A percentile compares a stretch with the other conserved stretches of the same genome.
phyloP scores from a whole-genome alignment of 2,888 invertebrate species.

The Caenorhabditis sp. region DNA sequence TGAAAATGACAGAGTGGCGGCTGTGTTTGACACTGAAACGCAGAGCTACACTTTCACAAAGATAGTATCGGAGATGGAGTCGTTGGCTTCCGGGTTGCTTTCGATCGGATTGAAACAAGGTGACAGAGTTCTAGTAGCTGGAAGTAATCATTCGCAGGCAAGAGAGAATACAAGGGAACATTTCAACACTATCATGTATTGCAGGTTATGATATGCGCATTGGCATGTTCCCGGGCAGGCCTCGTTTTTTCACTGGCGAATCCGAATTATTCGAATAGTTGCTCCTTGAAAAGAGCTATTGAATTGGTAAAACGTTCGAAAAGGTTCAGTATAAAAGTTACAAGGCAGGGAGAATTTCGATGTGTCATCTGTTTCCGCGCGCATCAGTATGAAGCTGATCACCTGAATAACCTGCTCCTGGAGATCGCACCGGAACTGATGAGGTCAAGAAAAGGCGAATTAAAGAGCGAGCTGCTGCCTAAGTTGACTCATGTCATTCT shows the following conservation, averaged over 20 bases:
- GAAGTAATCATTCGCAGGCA: slow-evolving; percentile 80
- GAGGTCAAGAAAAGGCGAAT: slow-evolving; percentile 59
- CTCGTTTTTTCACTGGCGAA: slow-evolving; percentile 79
- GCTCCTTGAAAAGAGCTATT: slow-evolving; percentile 64
- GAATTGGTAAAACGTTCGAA: no score
- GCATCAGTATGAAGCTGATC: slow-evolving; percentile 62
- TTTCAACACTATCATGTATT: no score
- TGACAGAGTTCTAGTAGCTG: slow-evolving; percentile 81
- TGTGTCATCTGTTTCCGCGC: slow-evolving; percentile 79
- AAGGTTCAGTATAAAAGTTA: background rate
- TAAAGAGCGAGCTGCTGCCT: slow-evolving; percentile 78
- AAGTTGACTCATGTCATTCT: slow-evolving; percentile 80
- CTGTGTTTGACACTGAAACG: slow-evolving; percentile 75
- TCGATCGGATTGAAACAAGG: slow-evolving; percentile 80
- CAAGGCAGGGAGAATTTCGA: slow-evolving; percentile 80
- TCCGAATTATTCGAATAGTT: slow-evolving; percentile 71
- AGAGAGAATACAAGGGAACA: no score
- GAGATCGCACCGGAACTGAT: slow-evolving; percentile 73
- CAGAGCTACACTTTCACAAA: slow-evolving; percentile 66
- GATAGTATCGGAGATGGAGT: slow-evolving; percentile 69
- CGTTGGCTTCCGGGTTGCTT: slow-evolving; percentile 79
- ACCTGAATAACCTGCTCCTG: slow-evolving; percentile 64
- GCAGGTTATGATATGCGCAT: slow-evolving; percentile 68
- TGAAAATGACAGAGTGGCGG: slow-evolving; percentile 64
- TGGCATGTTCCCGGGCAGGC: slow-evolving; percentile 79